These are phyloP conservation scores for Tonatia bakeri DNA, from an alignment of 2,113 vertebrate species.

Conservation along the genomic window DNA sequence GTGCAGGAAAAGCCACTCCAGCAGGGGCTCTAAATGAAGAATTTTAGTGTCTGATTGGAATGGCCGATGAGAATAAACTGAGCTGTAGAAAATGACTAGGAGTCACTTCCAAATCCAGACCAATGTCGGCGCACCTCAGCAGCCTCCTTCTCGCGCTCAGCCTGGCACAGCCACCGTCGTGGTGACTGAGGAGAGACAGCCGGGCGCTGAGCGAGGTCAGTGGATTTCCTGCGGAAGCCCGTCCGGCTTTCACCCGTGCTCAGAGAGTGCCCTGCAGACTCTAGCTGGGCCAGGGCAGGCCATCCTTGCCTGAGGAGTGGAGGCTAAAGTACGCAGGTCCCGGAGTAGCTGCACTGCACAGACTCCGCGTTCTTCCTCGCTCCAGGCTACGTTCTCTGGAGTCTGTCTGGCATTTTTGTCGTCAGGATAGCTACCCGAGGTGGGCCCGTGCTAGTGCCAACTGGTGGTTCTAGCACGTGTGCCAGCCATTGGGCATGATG, in stretches of 20 bases:
- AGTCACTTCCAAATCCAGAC: constrained; percentile 41
- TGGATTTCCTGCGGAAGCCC: background rate
- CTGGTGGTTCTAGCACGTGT: too few relatives aligned
- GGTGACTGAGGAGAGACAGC: background rate
- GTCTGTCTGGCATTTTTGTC: background rate
- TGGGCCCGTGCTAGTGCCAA: too few relatives aligned
- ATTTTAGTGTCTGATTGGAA: constrained; percentile 39
- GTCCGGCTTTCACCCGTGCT: background rate
- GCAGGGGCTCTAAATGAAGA: constrained; percentile 48
- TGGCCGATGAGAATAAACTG: constrained; percentile 34
- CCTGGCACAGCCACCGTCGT: background rate
- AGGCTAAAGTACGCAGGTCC: background rate
- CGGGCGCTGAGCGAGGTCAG: background rate
- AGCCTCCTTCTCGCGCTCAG: background rate
- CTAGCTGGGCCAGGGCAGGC: background rate
- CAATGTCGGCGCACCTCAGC: background rate
- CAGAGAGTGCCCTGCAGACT: background rate
- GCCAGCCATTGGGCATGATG: too few relatives aligned
- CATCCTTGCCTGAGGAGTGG: background rate
- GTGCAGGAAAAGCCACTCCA: constrained; percentile 54
- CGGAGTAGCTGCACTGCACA: background rate
- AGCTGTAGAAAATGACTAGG: constrained; percentile 40
- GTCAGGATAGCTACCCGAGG: background rate
- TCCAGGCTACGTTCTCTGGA: background rate
- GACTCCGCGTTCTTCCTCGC: background rate